Evolutionary conservation across 2,113 vertebrate species (phyloP).

Genomic region (Arothron firmamentum): DNA sequence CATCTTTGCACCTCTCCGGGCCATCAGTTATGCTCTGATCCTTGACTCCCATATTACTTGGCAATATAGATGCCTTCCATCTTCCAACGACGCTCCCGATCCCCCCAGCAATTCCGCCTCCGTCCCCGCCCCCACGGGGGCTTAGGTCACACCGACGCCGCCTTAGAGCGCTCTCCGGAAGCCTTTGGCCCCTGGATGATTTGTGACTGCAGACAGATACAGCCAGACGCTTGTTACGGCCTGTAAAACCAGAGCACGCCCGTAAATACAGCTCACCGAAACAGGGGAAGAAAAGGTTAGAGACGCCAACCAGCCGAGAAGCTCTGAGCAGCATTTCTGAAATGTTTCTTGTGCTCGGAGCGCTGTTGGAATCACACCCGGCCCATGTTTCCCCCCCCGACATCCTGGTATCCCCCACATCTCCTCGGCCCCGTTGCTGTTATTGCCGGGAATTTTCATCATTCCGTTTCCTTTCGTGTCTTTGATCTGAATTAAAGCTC

Average conservation of each 20-base stretch:
- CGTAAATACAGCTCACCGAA: constrained; percentile 6
- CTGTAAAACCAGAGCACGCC: constrained; percentile 30
- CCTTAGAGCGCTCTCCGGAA: constrained; percentile 19
- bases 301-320: not conserved
- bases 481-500: constrained; percentile 36
- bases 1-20: constrained; percentile 20
- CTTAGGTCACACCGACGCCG: constrained; percentile 18
- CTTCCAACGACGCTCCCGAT: constrained; percentile 38
- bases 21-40: constrained; percentile 50
- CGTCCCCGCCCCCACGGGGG: constrained; percentile 16
- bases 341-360: constrained; percentile 19
- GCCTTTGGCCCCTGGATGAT: constrained; percentile 23
- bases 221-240: constrained; percentile 19
- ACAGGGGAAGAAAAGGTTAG: not conserved
- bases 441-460: constrained; percentile 31
- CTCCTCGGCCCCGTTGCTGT: not conserved
- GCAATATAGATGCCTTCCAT: constrained; percentile 42
- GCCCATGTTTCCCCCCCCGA: not conserved
- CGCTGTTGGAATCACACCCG: constrained; percentile 14
- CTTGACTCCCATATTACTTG: constrained; percentile 28
- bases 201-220: constrained; percentile 44
- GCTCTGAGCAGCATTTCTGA: not conserved
- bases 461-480: constrained; percentile 18
- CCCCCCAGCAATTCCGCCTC: constrained; percentile 42
- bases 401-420: too few species aligned